Percentiles rank a stretch among this genome's conserved stretches.
Conservation (phyloP, 1,140 invertebrate genomes). For the Protaetia brevitarsis region DNA sequence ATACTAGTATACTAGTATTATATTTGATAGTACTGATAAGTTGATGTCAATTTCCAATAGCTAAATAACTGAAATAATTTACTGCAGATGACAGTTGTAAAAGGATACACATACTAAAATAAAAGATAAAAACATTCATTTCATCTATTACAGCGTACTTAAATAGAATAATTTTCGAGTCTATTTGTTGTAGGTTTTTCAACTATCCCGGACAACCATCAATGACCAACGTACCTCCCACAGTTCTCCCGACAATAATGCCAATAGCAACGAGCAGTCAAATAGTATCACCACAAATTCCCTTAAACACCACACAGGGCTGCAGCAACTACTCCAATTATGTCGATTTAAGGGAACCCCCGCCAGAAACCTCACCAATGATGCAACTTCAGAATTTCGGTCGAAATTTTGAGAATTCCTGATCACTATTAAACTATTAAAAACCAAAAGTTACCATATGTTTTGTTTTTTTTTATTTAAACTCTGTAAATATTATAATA, state of each 20-base stretch:
- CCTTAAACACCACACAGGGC: slow-evolving; percentile 9
- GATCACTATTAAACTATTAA: slow-evolving; percentile 14
- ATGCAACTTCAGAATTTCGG: slow-evolving; percentile 45
- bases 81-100: too few relatives aligned
- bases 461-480: neutral
- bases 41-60: too few relatives aligned
- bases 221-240: slow-evolving; percentile 47
- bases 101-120: too few relatives aligned
- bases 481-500: neutral
- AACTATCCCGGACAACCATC: slow-evolving; percentile 53
- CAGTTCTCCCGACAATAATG: slow-evolving; percentile 46
- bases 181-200: slow-evolving; percentile 53
- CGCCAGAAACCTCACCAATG: slow-evolving; percentile 42
- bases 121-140: too few relatives aligned
- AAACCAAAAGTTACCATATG: neutral
- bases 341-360: slow-evolving; percentile 33
- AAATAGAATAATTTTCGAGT: too few relatives aligned
- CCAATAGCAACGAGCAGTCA: slow-evolving; percentile 30
- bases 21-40: too few relatives aligned
- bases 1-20: too few relatives aligned
- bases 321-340: slow-evolving; percentile 31
- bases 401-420: slow-evolving; percentile 44
- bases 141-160: too few relatives aligned
- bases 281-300: slow-evolving; percentile 18
- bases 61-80: too few relatives aligned